Evolutionary conservation across 2,113 vertebrate species (phyloP), one percentile per base, ranked within the genome.

Genomic region (Ibidorhyncha struthersii): DNA sequence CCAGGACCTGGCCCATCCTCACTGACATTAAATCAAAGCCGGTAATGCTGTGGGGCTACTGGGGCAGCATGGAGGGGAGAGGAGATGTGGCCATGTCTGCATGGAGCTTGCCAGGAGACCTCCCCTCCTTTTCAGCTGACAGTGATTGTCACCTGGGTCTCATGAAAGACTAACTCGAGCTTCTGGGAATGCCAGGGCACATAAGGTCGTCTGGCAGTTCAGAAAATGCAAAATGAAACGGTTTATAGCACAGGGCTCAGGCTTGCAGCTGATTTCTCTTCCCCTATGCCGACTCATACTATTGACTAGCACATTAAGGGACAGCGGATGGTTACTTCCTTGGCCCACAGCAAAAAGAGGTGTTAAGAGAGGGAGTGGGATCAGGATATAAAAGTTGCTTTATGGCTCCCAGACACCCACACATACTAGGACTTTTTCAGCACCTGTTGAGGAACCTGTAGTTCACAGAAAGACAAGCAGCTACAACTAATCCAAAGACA

Each of bases 1-100:
- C 12, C 32, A 40, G 40, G 18, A 70, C 34, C 43, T 45, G 45
- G 73, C 14, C 12, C 49, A 27, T 81, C 40, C 58, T 86, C 80
- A 34, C 20, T 49, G 43, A 62, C 10, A 11, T 52, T 34, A 77
- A 72, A 81, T 45, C 58, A 56, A 61, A 89, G 18, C 13, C 66
- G 76, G 22, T 29, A 59, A n/a, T 26, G 13, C 38, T 38, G 5
- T 61, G 59, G 43, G 27, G 23, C 36, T 81, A 36, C 41, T 69
- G 69, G 41, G 62, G 41, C 23, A 80, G 53, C n/a, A 34, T 6
- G 6, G n/a, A 0, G 2, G 38, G 43, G 55, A 63, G 25, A 34
- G 11, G 11, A 70, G 14, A 65, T 10, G 12, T 26, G 4, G 20
- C 23, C 1, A 0, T 5, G 19, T 16, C 49, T 8, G 2, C 8